Evolutionary conservation across 2,113 vertebrate species (phyloP).

Genomic region (Marcusenius ussheri): DNA sequence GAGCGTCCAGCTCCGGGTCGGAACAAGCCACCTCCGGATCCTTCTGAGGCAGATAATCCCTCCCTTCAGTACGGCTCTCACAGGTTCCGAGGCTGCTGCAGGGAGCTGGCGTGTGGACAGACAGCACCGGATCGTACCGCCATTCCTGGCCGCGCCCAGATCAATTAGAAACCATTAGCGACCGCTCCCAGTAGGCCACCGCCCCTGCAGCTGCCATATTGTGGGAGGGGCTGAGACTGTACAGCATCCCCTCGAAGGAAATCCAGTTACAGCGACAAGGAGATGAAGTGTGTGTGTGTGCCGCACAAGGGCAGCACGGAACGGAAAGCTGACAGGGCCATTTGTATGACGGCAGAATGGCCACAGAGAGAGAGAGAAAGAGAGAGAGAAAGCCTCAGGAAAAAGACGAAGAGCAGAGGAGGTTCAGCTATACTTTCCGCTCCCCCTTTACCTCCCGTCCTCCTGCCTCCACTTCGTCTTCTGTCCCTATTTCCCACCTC

Average conservation of each 20-base stretch:
- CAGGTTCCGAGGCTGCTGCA: neutral
- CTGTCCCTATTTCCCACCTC: neutral
- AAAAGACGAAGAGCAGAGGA: neutral
- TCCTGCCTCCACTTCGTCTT: neutral
- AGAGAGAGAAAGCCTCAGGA: neutral
- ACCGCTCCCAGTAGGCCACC: conserved; percentile 42
- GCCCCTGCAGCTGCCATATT: conserved; percentile 42
- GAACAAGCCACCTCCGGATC: neutral
- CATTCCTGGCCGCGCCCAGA: conserved; percentile 22
- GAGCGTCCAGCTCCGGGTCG: neutral
- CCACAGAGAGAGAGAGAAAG: neutral
- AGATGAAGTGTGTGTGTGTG: conserved; percentile 15
- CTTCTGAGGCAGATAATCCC: neutral
- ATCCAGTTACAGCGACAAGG: conserved; percentile 58
- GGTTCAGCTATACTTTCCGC: neutral
- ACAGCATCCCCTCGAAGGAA: conserved; percentile 36
- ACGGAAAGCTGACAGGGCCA: conserved; percentile 33
- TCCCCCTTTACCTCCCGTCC: neutral
- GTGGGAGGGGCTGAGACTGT: conserved; percentile 33
- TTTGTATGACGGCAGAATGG: conserved; percentile 49
- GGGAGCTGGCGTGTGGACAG: neutral
- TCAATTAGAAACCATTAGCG: conserved; percentile 55
- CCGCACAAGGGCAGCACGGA: conserved; percentile 51
- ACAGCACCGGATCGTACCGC: neutral
- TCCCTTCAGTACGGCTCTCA: neutral